Evolutionary conservation across 2,888 invertebrate genomes (phyloP).

Genomic region (Drosophila basisetae): DNA sequence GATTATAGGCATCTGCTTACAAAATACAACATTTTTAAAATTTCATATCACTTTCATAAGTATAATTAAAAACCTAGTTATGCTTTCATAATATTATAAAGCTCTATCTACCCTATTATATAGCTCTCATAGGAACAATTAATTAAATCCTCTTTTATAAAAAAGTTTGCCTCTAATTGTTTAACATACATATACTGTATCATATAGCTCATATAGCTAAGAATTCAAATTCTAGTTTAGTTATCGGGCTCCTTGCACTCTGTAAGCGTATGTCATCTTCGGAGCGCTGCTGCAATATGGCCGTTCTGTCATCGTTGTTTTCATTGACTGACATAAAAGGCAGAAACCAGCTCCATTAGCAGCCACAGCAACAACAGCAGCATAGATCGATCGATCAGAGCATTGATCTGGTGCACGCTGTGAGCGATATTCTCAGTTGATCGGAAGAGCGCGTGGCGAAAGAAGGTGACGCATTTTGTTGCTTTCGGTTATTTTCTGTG

Average conservation of each 20-base stretch:
- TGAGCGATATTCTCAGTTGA: constrained; percentile 55
- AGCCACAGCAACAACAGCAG: constrained; percentile 29
- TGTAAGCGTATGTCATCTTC: not conserved
- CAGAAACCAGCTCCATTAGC: constrained; percentile 28
- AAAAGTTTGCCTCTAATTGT: no score
- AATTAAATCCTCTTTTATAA: no score
- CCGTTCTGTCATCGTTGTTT: constrained; percentile 27
- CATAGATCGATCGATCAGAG: constrained; percentile 47
- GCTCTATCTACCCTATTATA: no score
- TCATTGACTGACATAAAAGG: constrained; percentile 35
- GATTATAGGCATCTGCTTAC: not conserved
- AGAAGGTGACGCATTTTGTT: constrained; percentile 57
- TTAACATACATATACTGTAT: no score
- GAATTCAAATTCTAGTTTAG: not conserved
- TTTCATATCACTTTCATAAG: not conserved
- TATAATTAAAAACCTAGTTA: no score
- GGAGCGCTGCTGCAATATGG: not conserved
- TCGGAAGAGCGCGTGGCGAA: constrained; percentile 42
- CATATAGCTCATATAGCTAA: not conserved
- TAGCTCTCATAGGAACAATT: no score
- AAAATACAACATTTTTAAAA: not conserved
- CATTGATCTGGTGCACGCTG: constrained; percentile 32
- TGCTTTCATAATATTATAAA: no score
- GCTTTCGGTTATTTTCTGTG: constrained; percentile 62
- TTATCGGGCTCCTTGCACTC: not conserved